Percentiles rank a stretch among this genome's conserved stretches.
Evolutionary conservation across 53 echinoderm and acorn worm species (phyloP).

Genomic region (Temnopleurus reevesii): DNA sequence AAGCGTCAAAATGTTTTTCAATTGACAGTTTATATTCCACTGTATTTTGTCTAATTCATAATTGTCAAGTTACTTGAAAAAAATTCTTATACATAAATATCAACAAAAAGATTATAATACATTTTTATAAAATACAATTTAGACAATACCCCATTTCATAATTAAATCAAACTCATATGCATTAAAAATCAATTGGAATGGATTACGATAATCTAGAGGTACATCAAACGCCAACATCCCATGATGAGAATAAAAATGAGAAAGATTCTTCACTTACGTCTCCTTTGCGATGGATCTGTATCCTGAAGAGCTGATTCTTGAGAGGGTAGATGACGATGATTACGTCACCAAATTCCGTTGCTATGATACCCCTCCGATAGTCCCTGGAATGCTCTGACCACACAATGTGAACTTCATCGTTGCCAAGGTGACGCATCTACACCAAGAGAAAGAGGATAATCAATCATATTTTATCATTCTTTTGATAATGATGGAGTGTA

Average conservation of each 20-base stretch:
- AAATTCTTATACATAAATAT: no score
- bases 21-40: no score
- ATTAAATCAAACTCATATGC: background rate
- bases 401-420: constrained; percentile 96
- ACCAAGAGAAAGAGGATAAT: background rate
- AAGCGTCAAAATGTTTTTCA: no score
- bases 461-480: background rate
- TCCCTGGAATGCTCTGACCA: constrained; percentile 96
- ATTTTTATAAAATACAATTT: no score
- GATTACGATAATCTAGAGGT: no score
- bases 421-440: constrained; percentile 98
- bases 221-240: no score
- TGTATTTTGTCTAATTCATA: no score
- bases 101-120: background rate
- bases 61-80: no score
- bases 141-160: no score
- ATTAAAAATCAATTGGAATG: background rate
- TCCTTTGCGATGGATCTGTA: constrained; percentile 93
- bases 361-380: constrained; percentile 91
- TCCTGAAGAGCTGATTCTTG: constrained; percentile 89
- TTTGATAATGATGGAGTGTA: background rate
- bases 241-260: background rate
- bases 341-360: constrained; percentile 99
- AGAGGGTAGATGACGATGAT: constrained; percentile 98
- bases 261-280: constrained; percentile 62